Evolutionary conservation across 2,113 vertebrate species (phyloP).

Genomic region (rabbit (Oryctolagus cuniculus)): mOryCun1.1 NC_091444.1:24794501-24795000

Average conservation of each 20-base stretch:
- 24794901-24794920: too few species aligned
- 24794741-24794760: background rate
- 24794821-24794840: too few species aligned
- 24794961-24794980: too few species aligned
- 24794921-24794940: too few species aligned
- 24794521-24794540: background rate
- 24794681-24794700: slow-evolving; percentile 22
- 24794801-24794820: background rate
- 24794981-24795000: too few species aligned
- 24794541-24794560: background rate
- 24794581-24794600: background rate
- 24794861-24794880: too few species aligned
- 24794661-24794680: background rate
- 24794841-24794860: too few species aligned
- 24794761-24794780: slow-evolving; percentile 34
- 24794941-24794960: too few species aligned
- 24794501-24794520: background rate
- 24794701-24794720: slow-evolving; percentile 36
- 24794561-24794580: slow-evolving; percentile 28
- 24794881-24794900: too few species aligned
- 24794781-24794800: slow-evolving; percentile 5
- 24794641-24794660: background rate
- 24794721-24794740: background rate
- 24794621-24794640: background rate
- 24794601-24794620: background rate